Conservation (phyloP, 1,140 invertebrate genomes). For the Diuraphis noxia region DNA sequence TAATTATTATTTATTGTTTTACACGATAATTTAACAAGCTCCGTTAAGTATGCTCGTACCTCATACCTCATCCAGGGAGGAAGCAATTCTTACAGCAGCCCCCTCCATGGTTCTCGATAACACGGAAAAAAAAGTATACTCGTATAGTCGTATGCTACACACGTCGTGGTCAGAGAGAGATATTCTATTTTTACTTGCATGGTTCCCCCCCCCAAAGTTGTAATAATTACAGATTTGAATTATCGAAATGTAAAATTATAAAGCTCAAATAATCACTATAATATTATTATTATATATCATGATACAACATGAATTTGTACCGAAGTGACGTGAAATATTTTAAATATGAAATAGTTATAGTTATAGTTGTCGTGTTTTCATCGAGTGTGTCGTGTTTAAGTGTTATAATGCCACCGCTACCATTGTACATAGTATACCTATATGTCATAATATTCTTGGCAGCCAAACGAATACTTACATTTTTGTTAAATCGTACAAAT, state of each 20-base stretch:
- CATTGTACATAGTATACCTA: neutral
- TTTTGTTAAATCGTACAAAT: neutral
- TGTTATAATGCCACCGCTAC: neutral
- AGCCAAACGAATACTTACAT: neutral
- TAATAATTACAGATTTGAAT: neutral
- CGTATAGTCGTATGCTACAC: neutral
- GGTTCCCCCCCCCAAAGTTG: neutral
- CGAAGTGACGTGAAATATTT: neutral
- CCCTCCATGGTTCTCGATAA: too few relatives aligned
- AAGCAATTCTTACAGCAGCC: too few relatives aligned
- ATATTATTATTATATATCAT: neutral
- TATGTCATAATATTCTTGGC: slow-evolving; percentile 10
- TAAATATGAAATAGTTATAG: slow-evolving; percentile 15
- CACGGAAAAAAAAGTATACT: too few relatives aligned
- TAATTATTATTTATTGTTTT: neutral
- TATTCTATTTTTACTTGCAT: neutral
- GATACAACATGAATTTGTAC: neutral
- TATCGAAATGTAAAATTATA: neutral
- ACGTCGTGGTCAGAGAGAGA: neutral
- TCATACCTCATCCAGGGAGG: too few relatives aligned
- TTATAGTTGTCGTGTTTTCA: slow-evolving; percentile 13
- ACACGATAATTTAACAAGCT: neutral
- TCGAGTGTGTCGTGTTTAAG: neutral
- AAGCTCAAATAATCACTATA: neutral
- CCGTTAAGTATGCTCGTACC: neutral